Base-by-base conservation (phyloP, 2,888 invertebrate species). In the Sphaerophoria taeniata region DNA sequence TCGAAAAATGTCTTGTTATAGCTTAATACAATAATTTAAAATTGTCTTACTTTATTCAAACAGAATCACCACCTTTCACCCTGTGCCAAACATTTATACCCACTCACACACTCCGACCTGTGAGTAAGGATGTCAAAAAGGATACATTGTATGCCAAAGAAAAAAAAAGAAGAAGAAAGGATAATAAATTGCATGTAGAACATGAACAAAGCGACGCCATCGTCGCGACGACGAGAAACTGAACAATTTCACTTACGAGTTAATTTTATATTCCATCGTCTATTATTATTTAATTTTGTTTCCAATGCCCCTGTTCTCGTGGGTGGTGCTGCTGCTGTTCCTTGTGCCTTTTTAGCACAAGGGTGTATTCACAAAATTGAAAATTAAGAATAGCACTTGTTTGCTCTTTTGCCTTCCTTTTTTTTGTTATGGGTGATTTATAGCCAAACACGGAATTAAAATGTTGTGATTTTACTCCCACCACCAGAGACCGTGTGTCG, bases 181-280 rank as follows among this genome's bases (percentile, higher is more conserved):
- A 83, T 83, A 83, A 83, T 78, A 83, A 78, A 83, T 85, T 76
- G 75, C 84, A 72, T 76, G 84, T 76, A 75, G 80, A 80, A 85
- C 72, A 80, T 65, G 74, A 76, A 69, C 79, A 33, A 63, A 31
- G 16, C 31, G 45, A 63, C 33, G 63, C 9, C 47, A 70, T 65
- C 31, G 34, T 3, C 3, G 49, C n/a, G 55, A 56, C 56, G 36
- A 56, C 14, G 74, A 73, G 65, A 79, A 75, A 75, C 60, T 71
- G 75, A 80, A 74, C 83, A 80, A 85, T 80, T 80, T 85, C 84
- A 80, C 80, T 85, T 85, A 85, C 72, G 74, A 83, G 78, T 85
- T 80, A 85, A 80, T 85, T 80, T 80, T 79, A 76, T 85, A 83
- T 80, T 80, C 80, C 80, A 76, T 80, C 75, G 67, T 67, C 72